A percentile compares a stretch with the other conserved stretches of the same genome.
Conservation (phyloP, 2,797 vertebrate genomes). For the Cryptoblepharus egeriae region DNA sequence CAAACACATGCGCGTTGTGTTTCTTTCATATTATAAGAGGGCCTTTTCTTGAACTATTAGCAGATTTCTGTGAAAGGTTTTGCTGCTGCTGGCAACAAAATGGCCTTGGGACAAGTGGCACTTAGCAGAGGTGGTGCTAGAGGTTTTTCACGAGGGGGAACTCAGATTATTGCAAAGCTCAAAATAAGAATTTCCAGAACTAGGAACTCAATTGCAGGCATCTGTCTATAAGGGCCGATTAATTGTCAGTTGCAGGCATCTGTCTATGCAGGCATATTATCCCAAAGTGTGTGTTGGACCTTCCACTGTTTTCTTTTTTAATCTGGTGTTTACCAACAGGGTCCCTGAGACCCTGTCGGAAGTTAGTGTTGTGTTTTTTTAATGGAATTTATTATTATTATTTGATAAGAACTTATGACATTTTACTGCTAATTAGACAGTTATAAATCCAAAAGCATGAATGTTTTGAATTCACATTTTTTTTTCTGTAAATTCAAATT, state of each 20-base stretch:
- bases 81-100: slow-evolving; percentile 16
- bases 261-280: slow-evolving; percentile 50
- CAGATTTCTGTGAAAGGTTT: slow-evolving; percentile 4
- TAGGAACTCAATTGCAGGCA: slow-evolving; percentile 49
- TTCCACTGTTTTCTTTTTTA: neutral
- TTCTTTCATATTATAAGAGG: neutral
- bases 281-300: neutral
- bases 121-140: neutral
- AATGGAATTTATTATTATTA: too few relatives aligned
- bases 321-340: too few relatives aligned
- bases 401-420: too few relatives aligned
- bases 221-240: slow-evolving; percentile 62
- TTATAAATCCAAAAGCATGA: too few relatives aligned
- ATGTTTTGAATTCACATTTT: too few relatives aligned
- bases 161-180: slow-evolving; percentile 57
- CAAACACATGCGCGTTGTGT: rapidly evolving
- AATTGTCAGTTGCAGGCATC: slow-evolving; percentile 59
- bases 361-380: too few relatives aligned
- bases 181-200: slow-evolving; percentile 17
- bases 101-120: too few relatives aligned
- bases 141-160: slow-evolving; percentile 47
- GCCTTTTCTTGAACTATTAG: slow-evolving; percentile 2
- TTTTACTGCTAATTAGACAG: too few relatives aligned
- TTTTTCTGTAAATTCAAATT: too few relatives aligned
- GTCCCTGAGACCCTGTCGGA: too few relatives aligned